Evolutionary conservation across 2,113 vertebrate species (phyloP).

Genomic region (Triplophysa tibetana): DNA sequence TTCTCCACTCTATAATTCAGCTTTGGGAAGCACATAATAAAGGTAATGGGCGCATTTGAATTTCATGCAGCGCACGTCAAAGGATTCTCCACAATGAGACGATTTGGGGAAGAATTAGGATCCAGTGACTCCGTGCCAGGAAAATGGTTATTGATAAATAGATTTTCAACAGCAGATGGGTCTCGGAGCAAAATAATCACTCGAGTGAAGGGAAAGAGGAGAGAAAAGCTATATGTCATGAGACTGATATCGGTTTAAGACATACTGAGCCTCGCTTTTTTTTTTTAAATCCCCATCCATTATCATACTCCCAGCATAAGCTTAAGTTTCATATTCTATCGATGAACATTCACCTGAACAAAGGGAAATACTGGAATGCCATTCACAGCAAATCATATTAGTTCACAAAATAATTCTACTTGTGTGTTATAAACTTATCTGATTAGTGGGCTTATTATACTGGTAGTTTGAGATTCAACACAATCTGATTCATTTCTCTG

Average conservation of each 20-base stretch:
- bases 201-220: slow-evolving; percentile 25
- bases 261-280: neutral
- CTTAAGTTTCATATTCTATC: slow-evolving; percentile 3
- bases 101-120: slow-evolving; percentile 53
- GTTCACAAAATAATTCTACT: slow-evolving; percentile 1
- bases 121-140: slow-evolving; percentile 54
- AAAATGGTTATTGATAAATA: slow-evolving; percentile 64
- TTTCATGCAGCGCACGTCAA: slow-evolving; percentile 32
- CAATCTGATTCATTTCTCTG: slow-evolving; percentile 43
- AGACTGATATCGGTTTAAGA: slow-evolving; percentile 7
- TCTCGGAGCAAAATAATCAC: slow-evolving; percentile 44
- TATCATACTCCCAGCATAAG: neutral
- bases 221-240: neutral
- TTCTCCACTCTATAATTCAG: slow-evolving; percentile 31
- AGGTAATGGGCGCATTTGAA: slow-evolving; percentile 39
- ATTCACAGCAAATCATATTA: neutral
- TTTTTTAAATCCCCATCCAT: neutral
- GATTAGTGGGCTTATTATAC: slow-evolving; percentile 2
- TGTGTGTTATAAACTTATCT: slow-evolving; percentile 19
- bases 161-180: slow-evolving; percentile 62
- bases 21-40: slow-evolving; percentile 27
- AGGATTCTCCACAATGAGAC: slow-evolving; percentile 48
- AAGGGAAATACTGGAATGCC: slow-evolving; percentile 12
- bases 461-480: slow-evolving; percentile 5
- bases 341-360: slow-evolving; percentile 43